Evolutionary conservation across 2,888 invertebrate species (phyloP).

Genomic region (Tillus elongatus): DNA sequence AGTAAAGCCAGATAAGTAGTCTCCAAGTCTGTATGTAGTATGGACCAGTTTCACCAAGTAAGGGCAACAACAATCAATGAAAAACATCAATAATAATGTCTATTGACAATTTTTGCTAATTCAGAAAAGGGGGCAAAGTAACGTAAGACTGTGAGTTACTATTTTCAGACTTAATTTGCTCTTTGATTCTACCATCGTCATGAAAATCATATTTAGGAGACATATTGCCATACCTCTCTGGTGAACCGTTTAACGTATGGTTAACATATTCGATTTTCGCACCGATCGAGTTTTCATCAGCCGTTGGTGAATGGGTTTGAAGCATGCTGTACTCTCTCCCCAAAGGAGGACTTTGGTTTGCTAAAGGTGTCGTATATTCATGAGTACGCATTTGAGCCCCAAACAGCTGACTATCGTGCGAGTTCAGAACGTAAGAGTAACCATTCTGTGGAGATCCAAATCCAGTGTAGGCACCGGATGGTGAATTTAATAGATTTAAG

Average conservation of each 20-base stretch:
- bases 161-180: constrained; percentile 34
- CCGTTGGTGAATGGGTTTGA: constrained; percentile 52
- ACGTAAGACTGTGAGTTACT: constrained; percentile 53
- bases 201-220: constrained; percentile 53
- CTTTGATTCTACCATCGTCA: constrained; percentile 39
- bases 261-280: constrained; percentile 41
- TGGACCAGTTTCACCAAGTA: too few species aligned
- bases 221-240: constrained; percentile 52
- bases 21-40: too few species aligned
- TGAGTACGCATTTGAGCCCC: constrained; percentile 53
- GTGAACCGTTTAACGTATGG: constrained; percentile 40
- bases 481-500: constrained; percentile 61
- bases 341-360: constrained; percentile 55
- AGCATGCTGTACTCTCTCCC: constrained; percentile 58
- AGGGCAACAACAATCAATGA: too few species aligned
- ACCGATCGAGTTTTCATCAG: constrained; percentile 39
- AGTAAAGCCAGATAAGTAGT: too few species aligned
- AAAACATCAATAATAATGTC: too few species aligned
- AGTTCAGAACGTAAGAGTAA: constrained; percentile 56
- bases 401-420: constrained; percentile 66
- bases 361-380: constrained; percentile 47
- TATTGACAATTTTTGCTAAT: too few species aligned
- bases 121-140: constrained; percentile 69
- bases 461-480: constrained; percentile 49
- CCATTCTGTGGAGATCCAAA: constrained; percentile 52